These are phyloP conservation scores for Crypturellus undulatus DNA, from an alignment of 2,113 vertebrate species.

Conservation along the genomic window DNA sequence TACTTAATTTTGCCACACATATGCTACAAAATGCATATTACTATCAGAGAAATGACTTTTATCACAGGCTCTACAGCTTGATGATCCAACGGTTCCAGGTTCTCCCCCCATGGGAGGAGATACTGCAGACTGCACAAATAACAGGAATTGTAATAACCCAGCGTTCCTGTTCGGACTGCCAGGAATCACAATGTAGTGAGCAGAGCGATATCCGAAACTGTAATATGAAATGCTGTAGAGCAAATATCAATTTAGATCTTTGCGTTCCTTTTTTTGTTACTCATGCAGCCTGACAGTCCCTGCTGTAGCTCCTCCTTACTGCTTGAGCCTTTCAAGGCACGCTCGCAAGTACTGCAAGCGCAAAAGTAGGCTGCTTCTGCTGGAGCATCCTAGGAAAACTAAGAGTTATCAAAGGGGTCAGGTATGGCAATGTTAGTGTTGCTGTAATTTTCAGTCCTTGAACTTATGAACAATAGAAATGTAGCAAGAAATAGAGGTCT, in stretches of 20 bases:
- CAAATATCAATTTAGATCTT: neutral
- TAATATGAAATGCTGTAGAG: neutral
- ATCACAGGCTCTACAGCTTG: neutral
- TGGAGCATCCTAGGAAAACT: neutral
- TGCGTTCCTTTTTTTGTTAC: neutral
- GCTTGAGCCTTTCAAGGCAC: neutral
- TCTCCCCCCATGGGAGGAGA: neutral
- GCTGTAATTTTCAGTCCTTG: neutral
- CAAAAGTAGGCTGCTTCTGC: neutral
- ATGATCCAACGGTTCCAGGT: neutral
- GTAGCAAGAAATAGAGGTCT: neutral
- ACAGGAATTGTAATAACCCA: neutral
- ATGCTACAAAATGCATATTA: neutral
- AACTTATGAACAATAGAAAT: neutral
- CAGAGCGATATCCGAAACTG: neutral
- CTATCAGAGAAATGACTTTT: neutral
- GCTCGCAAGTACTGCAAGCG: fast-evolving
- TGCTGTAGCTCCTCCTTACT: neutral
- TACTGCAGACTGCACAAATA: neutral
- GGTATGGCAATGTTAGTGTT: neutral
- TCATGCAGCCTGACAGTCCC: neutral
- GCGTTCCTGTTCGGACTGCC: neutral
- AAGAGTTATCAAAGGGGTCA: neutral
- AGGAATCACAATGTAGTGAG: neutral
- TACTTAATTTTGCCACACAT: neutral